Percentiles rank a stretch among this genome's conserved stretches.
Conservation (phyloP, 2,888 invertebrate species). For the Hoplodrina blanda region DNA sequence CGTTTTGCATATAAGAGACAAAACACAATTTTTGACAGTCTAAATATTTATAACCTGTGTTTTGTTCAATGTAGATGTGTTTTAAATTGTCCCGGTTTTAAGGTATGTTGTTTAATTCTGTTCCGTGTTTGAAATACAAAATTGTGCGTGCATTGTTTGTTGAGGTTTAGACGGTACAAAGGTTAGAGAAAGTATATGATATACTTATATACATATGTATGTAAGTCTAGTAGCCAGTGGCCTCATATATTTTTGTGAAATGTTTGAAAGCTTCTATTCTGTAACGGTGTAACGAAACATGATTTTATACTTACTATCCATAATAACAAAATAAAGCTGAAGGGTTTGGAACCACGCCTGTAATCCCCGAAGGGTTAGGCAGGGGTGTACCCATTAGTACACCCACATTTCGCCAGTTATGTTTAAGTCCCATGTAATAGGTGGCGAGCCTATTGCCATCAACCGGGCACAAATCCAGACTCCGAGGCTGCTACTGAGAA, state of each 20-base stretch:
- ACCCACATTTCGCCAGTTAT: no score
- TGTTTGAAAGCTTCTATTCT: neutral
- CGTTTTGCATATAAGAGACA: conserved; percentile 12
- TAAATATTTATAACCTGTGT: conserved; percentile 4
- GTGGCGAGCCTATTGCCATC: no score
- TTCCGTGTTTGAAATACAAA: conserved; percentile 8
- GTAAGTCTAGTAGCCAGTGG: neutral
- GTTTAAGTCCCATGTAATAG: no score
- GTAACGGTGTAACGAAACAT: neutral
- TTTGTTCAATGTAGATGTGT: conserved; percentile 24
- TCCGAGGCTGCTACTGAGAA: no score
- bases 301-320: neutral
- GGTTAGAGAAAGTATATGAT: conserved; percentile 39
- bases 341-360: no score
- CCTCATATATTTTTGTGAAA: neutral
- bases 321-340: no score
- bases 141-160: conserved; percentile 49
- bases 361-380: no score
- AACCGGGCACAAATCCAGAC: no score
- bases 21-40: conserved; percentile 13
- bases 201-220: no score
- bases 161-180: conserved; percentile 31
- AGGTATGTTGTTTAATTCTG: conserved; percentile 21
- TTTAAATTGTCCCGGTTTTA: conserved; percentile 6
- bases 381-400: no score